A percentile compares a stretch with the other conserved stretches of the same genome.
phyloP scores from a whole-genome alignment of 2,888 invertebrate species.

The Sabatieria punctata region DNA sequence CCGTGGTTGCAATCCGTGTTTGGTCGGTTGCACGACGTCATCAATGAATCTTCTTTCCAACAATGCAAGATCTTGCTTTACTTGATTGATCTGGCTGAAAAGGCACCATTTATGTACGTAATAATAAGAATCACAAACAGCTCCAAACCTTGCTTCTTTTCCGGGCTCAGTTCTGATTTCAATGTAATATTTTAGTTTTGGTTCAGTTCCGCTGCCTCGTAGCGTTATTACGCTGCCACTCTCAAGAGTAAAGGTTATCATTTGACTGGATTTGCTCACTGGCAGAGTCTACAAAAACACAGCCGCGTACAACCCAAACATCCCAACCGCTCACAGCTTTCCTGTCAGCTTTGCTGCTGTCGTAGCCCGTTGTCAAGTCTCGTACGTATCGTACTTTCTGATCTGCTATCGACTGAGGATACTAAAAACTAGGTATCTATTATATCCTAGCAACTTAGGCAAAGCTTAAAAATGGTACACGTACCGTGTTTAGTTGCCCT shows the following conservation, averaged over 20 bases:
- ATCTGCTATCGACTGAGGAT: conserved; percentile 36
- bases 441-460: not conserved
- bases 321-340: conserved; percentile 47
- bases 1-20: no score
- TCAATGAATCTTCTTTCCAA: no score
- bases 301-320: not conserved
- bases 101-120: no score
- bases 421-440: conserved; percentile 32
- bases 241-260: conserved; percentile 81
- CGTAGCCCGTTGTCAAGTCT: conserved; percentile 73
- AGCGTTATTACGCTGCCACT: conserved; percentile 66
- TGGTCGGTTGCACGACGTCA: no score
- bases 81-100: no score
- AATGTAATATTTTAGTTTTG: conserved; percentile 95
- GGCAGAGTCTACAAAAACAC: conserved; percentile 35
- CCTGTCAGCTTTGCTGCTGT: conserved; percentile 50
- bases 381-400: conserved; percentile 49
- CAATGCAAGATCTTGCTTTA: no score
- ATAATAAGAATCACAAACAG: no score
- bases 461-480: not conserved
- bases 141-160: no score
- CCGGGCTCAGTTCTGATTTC: conserved; percentile 45
- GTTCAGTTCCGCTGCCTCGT: conserved; percentile 93
- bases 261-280: conserved; percentile 46
- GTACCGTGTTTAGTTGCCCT: conserved; percentile 23